A percentile compares a stretch with the other conserved stretches of the same genome.
These are phyloP conservation scores for Psilopsiagon aymara DNA, from an alignment of 2,113 vertebrate genomes.

Conservation along the genomic window DNA sequence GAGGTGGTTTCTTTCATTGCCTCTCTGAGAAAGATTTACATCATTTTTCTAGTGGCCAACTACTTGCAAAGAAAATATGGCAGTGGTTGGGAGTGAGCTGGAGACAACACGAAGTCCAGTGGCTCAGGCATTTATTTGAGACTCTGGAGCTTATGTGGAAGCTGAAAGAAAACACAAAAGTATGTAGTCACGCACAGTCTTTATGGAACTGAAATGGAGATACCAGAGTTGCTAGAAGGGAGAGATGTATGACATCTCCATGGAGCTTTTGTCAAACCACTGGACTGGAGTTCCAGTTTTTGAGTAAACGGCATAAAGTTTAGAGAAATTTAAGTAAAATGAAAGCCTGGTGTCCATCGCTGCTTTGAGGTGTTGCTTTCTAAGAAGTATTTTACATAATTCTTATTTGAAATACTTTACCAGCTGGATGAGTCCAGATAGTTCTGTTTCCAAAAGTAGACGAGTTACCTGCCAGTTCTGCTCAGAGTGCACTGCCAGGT, in stretches of 20 bases:
- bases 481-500: background rate
- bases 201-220: background rate
- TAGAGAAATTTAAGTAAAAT: background rate
- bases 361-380: background rate
- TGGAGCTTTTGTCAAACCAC: background rate
- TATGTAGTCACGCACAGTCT: background rate
- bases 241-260: background rate
- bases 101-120: background rate
- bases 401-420: background rate
- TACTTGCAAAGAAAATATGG: background rate
- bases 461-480: background rate
- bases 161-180: background rate
- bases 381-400: background rate
- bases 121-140: background rate
- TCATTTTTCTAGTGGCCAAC: background rate
- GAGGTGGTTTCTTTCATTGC: background rate
- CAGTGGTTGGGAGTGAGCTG: background rate
- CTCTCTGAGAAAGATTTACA: background rate
- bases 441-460: background rate
- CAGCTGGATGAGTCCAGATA: background rate
- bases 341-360: background rate
- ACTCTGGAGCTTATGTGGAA: background rate
- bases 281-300: background rate
- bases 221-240: background rate
- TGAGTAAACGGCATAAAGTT: background rate